Evolutionary conservation across 2,797 vertebrate genomes (phyloP).

Genomic region (Sebastes trivittatus): DNA sequence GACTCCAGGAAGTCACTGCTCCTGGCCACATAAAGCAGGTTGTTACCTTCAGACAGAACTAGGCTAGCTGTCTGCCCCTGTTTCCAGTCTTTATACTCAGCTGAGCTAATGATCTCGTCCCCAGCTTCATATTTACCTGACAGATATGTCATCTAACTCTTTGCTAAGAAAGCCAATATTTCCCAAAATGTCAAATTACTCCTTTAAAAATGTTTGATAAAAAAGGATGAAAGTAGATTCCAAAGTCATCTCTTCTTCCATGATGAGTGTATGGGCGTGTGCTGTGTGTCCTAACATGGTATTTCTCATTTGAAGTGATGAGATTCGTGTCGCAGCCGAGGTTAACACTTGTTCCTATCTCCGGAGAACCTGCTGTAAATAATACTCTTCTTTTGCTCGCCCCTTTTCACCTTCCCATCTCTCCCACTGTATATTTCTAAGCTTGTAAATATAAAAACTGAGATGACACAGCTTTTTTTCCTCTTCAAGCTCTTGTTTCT

Average conservation of each 20-base stretch:
- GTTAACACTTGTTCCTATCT: conserved; percentile 47
- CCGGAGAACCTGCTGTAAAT: conserved; percentile 71
- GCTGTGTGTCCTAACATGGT: conserved; percentile 34
- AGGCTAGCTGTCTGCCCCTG: background rate
- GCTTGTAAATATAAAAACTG: conserved; percentile 78
- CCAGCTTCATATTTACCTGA: background rate
- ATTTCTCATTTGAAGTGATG: conserved; percentile 45
- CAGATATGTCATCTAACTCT: background rate
- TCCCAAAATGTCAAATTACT: conserved; percentile 34
- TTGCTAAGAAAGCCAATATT: conserved; percentile 7
- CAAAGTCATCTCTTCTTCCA: conserved; percentile 34
- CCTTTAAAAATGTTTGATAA: background rate
- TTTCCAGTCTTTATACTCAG: conserved; percentile 1
- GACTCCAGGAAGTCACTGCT: background rate
- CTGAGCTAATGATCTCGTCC: background rate
- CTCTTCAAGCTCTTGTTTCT: conserved; percentile 63
- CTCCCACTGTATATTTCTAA: conserved; percentile 69
- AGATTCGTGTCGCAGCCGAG: conserved; percentile 53
- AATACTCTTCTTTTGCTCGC: conserved; percentile 58
- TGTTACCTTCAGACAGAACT: background rate
- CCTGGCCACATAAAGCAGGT: background rate
- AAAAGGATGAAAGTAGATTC: conserved; percentile 23
- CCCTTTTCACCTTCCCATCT: conserved; percentile 49
- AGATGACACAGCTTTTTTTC: conserved; percentile 56
- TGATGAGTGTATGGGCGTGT: conserved; percentile 27